Evolutionary conservation across 2,113 vertebrate genomes (phyloP).

Genomic region (Penelope pileata): DNA sequence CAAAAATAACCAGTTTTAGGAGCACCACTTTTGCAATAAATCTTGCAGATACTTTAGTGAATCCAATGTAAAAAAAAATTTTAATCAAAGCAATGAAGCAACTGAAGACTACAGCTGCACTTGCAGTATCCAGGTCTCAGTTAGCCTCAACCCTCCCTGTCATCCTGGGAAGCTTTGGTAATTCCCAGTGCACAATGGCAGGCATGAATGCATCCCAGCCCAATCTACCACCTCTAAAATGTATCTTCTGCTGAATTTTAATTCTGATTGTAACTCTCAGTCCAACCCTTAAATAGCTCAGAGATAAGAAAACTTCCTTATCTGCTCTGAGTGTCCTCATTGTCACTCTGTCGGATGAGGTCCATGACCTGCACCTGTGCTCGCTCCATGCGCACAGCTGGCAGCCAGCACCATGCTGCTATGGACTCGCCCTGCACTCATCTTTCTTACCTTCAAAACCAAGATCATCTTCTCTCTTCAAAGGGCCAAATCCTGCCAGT

Average conservation of each 20-base stretch:
- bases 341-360: not conserved
- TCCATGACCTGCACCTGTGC: not conserved
- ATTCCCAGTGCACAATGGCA: not conserved
- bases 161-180: not conserved
- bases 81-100: not conserved
- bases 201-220: not conserved
- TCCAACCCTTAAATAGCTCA: not conserved
- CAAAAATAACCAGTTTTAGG: not conserved
- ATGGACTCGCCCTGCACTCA: not conserved
- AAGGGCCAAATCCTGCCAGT: not conserved
- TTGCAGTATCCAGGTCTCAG: not conserved
- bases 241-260: not conserved
- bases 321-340: fast-evolving
- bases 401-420: not conserved
- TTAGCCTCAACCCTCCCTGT: not conserved
- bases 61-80: not conserved
- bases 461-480: not conserved
- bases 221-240: not conserved
- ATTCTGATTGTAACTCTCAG: not conserved
- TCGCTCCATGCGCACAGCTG: not conserved
- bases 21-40: not conserved
- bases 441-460: not conserved
- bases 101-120: not conserved
- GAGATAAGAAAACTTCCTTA: not conserved
- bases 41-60: not conserved